phyloP scores from a whole-genome alignment of 2,797 vertebrate genomes.

The Sebastiscus albofasciatus region DNA sequence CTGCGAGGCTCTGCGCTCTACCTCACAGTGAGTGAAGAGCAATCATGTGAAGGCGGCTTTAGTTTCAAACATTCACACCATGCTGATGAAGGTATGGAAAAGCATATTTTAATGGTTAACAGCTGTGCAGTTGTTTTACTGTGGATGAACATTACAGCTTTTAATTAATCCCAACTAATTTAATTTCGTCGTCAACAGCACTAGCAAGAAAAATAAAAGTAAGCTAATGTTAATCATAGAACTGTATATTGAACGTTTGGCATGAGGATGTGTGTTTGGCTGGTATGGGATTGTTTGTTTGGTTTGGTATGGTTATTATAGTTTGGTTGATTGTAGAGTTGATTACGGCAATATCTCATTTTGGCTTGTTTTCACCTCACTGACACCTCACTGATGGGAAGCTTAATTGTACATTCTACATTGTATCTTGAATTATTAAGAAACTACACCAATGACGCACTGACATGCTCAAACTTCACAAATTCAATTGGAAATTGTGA shows the following conservation, averaged over 20 bases:
- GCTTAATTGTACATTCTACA: background rate
- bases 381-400: background rate
- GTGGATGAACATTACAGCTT: too few relatives aligned
- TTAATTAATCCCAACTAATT: too few relatives aligned
- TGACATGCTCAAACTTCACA: background rate
- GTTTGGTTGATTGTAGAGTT: background rate
- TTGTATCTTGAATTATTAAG: background rate
- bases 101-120: too few relatives aligned
- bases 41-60: too few relatives aligned
- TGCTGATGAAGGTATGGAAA: too few relatives aligned
- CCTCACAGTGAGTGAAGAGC: too few relatives aligned
- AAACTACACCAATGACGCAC: background rate
- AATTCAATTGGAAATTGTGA: constrained; percentile 18
- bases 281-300: background rate
- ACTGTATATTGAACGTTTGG: background rate
- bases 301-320: background rate
- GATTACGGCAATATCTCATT: background rate
- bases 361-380: background rate
- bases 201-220: too few relatives aligned
- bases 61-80: too few relatives aligned
- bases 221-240: background rate
- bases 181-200: too few relatives aligned
- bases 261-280: background rate
- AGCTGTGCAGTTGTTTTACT: too few relatives aligned
- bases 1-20: too few relatives aligned